Evolutionary conservation across 2,888 invertebrate species (phyloP), one percentile per base, ranked within the genome.

Genomic region (Drosophila vallismaia): DNA sequence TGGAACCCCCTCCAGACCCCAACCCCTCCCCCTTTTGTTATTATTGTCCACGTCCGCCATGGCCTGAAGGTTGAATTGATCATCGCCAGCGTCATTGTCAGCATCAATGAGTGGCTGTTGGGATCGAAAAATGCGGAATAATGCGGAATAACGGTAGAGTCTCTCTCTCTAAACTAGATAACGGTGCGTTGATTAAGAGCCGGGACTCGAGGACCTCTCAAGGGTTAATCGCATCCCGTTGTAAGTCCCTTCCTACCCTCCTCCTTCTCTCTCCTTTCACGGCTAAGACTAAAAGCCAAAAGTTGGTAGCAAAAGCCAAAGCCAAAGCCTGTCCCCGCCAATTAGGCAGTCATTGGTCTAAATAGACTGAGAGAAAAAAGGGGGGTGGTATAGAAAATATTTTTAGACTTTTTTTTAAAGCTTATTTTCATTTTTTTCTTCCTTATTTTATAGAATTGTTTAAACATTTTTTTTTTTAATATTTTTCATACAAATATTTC

Each of bases 31-130:
- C 28, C 28, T 5, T 28, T 6, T 28, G 12, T 24, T 42, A 70
- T 80, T 66, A 74, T 81, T 74, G 77, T 72, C 33, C 75, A 60
- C 60, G 70, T 83, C 80, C 75, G 79, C 76, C 66, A 67, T 66
- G 64, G 81, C 79, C 76, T 81, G 86, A 87, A 82, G 82, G 82
- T 82, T 87, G 79, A 82, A 82, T 85, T 87, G 76, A 87, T 82
- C 75, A 82, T 73, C 73, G 73, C 48, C 75, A 68, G 24, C 49
- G 31, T 33, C 51, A 53, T 36, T 44, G 38, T 12, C 51, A 36
- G 46, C 36, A 31, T 14, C 46, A 31, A 40, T 12, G 42, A 60
- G 64, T 59, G 42, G 10, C 14, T 29, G 26, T 33, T 7, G n/a
- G 40, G 28, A 12, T 10, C 33, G 19, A 19, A 19, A 19, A 19